Percentiles rank a stretch among this genome's conserved stretches.
Evolutionary conservation across 2,797 vertebrate genomes (phyloP).

Genomic region (Caiman crocodilus): DNA sequence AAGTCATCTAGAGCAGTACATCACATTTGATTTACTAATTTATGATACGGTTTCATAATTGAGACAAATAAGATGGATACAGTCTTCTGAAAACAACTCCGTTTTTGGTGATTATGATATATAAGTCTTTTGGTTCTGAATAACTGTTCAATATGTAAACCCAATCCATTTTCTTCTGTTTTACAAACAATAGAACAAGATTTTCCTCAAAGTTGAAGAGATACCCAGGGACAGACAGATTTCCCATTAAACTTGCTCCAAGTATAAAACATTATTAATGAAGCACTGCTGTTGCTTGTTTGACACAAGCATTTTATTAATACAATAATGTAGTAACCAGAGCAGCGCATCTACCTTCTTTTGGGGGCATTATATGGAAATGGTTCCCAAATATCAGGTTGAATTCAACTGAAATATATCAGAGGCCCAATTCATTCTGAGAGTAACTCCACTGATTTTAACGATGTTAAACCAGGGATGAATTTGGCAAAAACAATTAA

Average conservation of each 20-base stretch:
- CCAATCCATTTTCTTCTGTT: neutral
- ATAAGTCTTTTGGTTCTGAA: neutral
- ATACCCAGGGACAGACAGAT: neutral
- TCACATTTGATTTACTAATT: slow-evolving; percentile 17
- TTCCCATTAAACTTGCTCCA: fast-evolving
- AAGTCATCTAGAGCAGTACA: slow-evolving; percentile 25
- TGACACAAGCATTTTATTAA: neutral
- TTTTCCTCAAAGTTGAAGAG: fast-evolving
- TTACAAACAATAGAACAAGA: neutral
- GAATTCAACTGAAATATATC: neutral
- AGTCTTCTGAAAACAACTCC: neutral
- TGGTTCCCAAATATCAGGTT: neutral
- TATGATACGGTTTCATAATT: neutral
- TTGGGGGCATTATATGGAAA: neutral
- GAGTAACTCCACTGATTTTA: neutral
- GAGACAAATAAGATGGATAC: neutral
- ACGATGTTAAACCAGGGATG: neutral
- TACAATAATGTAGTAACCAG: neutral
- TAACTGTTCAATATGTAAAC: neutral
- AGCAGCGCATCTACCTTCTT: neutral
- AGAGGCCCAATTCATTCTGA: neutral
- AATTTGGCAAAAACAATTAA: neutral
- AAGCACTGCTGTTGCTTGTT: slow-evolving; percentile 5
- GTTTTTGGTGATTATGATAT: neutral
- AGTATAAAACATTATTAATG: neutral